Evolutionary conservation across 2,113 vertebrate genomes (phyloP), one percentile per base, ranked within the genome.

Genomic region (Neoarius graeffei): DNA sequence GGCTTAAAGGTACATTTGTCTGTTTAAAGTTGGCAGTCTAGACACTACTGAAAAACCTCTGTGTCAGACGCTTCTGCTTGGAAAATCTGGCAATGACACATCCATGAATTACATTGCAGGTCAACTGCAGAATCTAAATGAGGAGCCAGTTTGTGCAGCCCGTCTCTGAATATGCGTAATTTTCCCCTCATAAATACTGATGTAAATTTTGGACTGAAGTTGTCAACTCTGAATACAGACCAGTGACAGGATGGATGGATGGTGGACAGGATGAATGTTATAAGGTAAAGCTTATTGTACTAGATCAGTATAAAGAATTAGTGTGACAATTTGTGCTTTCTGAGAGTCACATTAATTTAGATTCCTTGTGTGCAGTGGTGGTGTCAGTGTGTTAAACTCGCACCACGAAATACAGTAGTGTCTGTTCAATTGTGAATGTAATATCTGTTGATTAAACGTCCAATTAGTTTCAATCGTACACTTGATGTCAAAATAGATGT

Each of bases 281-380:
- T 23, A 54, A 85, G 20, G 52, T 74, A 60, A 79, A 79, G 30
- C 23, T 62, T 48, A 50, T 48, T 85, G 25, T 74, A 7, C 30
- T 80, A 52, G 60, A 74, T 30, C 42, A 81, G 71, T 77, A 66
- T 85, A 50, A 83, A 90, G 76, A 86, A 85, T 92, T 88, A 89
- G 89, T 91, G 88, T 87, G 91, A 84, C 59, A 67, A 79, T 85
- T 83, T 88, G 71, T 82, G 85, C 87, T 85, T 90, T 83, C 13
- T 15, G 35, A 81, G 6, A 23, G 54, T 77, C 17, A n/a, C 50
- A 19, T 30, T 85, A 17, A 81, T 42, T 81, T 60, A 1, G 30
- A 35, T 35, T 27, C 23, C 20, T 71, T 14, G 30, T 84, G 71
- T 84, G 35, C 81, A 56, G n/a, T 42, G 81, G 17, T 60, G 50